These are phyloP conservation scores for Sitta europaea DNA, from an alignment of 2,113 vertebrate species.

Conservation along the genomic window DNA sequence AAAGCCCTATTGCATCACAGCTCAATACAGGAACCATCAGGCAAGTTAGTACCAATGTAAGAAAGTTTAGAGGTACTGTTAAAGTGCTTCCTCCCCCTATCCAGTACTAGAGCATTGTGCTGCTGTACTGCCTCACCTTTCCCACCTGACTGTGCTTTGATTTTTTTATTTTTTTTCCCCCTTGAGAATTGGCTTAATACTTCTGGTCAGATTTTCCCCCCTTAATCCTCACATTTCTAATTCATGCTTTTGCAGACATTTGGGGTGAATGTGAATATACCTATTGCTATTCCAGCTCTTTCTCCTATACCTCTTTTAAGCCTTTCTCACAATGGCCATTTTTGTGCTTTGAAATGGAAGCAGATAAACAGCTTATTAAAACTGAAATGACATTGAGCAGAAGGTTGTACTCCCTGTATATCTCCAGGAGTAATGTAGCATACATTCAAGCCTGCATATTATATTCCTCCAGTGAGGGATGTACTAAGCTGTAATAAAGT, in stretches of 20 bases:
- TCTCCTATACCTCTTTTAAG: not conserved
- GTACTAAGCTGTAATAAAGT: not conserved
- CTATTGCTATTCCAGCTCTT: not conserved
- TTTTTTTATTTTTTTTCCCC: not conserved
- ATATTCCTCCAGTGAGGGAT: not conserved
- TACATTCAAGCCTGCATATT: not conserved
- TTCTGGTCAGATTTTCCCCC: not conserved
- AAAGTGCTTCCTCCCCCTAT: accelerated
- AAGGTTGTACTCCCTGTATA: not conserved
- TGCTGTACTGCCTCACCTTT: not conserved
- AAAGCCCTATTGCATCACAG: not conserved
- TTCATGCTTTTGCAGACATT: not conserved
- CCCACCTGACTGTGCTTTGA: accelerated
- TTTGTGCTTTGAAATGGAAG: not conserved
- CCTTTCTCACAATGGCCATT: not conserved
- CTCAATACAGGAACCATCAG: not conserved
- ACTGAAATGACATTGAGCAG: not conserved
- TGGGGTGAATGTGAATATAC: not conserved
- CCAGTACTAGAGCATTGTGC: not conserved
- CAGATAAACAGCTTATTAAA: not conserved
- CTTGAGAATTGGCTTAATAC: not conserved
- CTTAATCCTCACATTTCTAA: not conserved
- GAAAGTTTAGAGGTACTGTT: not conserved
- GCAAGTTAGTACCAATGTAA: not conserved
- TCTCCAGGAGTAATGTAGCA: not conserved